Evolutionary conservation across 2,888 invertebrate genomes (phyloP).

Genomic region (Petrolisthes manimaculis): DNA sequence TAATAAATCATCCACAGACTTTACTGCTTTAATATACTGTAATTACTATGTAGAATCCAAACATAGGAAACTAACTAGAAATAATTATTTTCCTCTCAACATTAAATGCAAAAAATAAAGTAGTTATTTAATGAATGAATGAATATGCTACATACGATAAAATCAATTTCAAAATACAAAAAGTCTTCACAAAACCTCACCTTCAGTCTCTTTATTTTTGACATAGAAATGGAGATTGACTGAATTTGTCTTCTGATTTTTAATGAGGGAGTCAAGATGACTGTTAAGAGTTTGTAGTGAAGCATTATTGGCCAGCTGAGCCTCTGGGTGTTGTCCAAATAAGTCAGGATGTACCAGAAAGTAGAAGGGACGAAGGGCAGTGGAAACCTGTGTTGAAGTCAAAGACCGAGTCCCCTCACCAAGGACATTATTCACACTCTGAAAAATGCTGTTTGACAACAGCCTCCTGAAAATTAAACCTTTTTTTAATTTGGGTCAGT

Average conservation of each 20-base stretch:
- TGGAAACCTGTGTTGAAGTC: constrained; percentile 86
- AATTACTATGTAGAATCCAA: not conserved
- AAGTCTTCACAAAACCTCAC: constrained; percentile 3
- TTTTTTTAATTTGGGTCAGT: too few relatives aligned
- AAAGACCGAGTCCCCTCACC: constrained; percentile 67
- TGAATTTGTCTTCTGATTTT: constrained; percentile 45
- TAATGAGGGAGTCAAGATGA: constrained; percentile 82
- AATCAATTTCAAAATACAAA: not conserved
- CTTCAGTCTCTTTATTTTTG: constrained; percentile 49
- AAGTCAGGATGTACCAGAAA: constrained; percentile 96
- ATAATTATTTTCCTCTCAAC: not conserved
- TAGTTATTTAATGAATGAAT: too few relatives aligned
- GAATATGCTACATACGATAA: too few relatives aligned
- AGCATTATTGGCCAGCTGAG: constrained; percentile 88
- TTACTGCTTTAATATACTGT: not conserved
- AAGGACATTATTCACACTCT: too few relatives aligned
- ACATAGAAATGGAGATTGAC: constrained; percentile 60
- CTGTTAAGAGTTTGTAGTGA: constrained; percentile 89
- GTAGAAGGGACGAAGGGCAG: constrained; percentile 92
- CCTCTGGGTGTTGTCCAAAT: constrained; percentile 90
- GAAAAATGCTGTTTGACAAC: too few relatives aligned
- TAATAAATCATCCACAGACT: too few relatives aligned
- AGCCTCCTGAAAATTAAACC: too few relatives aligned
- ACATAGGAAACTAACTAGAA: not conserved
- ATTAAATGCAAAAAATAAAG: not conserved